A percentile compares a stretch with the other conserved stretches of the same genome.
Evolutionary conservation across 2,888 invertebrate species (phyloP).

Genomic region (Drosophila paucipuncta): DNA sequence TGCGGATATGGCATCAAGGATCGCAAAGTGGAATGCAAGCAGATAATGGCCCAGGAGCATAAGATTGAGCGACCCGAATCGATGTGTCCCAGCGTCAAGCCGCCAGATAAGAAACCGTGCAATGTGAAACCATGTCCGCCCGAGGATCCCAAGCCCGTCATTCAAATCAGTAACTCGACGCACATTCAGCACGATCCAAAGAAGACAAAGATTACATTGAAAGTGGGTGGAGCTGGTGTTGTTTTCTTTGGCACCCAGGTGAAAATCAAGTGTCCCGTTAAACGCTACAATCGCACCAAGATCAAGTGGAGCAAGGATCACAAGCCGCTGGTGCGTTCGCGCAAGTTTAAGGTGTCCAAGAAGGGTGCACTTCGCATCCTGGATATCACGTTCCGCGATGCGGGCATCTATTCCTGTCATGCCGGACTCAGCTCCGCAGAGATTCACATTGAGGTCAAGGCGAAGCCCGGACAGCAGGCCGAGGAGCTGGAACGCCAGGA

Average conservation of each 20-base stretch:
- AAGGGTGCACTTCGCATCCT: constrained; percentile 96
- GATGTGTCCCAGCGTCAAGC: constrained; percentile 91
- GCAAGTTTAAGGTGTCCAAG: constrained; percentile 94
- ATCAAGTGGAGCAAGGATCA: constrained; percentile 96
- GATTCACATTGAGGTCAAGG: constrained; percentile 92
- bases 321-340: constrained; percentile 90
- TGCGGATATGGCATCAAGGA: constrained; percentile 96
- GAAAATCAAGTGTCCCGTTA: constrained; percentile 97
- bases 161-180: constrained; percentile 92
- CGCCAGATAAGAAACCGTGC: constrained; percentile 92
- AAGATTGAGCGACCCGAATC: constrained; percentile 92
- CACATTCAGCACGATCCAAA: constrained; percentile 94
- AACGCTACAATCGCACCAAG: constrained; percentile 91
- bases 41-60: constrained; percentile 96
- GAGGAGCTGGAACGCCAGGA: constrained; percentile 90
- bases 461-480: constrained; percentile 92
- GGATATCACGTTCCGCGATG: constrained; percentile 92
- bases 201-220: constrained; percentile 92
- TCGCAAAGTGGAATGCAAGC: constrained; percentile 94
- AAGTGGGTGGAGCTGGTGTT: constrained; percentile 95
- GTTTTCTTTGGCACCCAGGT: constrained; percentile 96
- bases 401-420: constrained; percentile 94
- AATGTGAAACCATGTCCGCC: constrained; percentile 92
- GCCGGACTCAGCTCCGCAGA: constrained; percentile 93
- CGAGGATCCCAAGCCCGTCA: constrained; percentile 90